phyloP scores from a whole-genome alignment of 2,888 invertebrate species.

The Lasioglossum zephyrum region DNA sequence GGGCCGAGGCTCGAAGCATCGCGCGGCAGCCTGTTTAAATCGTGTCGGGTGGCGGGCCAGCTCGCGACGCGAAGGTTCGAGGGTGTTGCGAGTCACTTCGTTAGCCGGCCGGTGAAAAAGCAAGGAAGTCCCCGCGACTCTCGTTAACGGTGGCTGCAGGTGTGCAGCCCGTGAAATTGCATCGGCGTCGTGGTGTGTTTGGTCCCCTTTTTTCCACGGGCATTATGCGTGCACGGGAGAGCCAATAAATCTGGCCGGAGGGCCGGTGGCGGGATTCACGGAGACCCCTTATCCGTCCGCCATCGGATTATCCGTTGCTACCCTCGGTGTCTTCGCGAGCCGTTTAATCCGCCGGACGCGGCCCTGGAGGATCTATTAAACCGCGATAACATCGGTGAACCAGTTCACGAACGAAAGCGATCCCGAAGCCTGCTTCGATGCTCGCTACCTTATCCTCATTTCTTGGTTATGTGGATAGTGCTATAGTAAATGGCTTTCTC shows the following conservation, averaged over 20 bases:
- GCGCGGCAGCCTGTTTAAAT: conserved; percentile 61
- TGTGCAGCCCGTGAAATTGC: conserved; percentile 63
- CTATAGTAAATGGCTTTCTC: not conserved
- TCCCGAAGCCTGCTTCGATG: not conserved
- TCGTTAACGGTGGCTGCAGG: conserved; percentile 65
- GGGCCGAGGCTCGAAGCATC: conserved; percentile 54
- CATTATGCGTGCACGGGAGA: conserved; percentile 27
- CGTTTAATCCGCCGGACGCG: conserved; percentile 20
- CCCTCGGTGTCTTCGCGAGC: conserved; percentile 22
- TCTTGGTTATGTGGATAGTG: not conserved
- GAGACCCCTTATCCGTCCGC: conserved; percentile 11
- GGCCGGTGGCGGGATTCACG: conserved; percentile 28
- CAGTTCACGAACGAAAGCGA: conserved; percentile 18
- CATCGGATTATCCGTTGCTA: conserved; percentile 29
- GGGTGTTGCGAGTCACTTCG: conserved; percentile 57
- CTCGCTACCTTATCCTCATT: not conserved
- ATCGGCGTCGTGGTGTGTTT: conserved; percentile 51
- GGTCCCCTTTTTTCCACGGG: conserved; percentile 33
- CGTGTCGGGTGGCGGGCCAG: conserved; percentile 35
- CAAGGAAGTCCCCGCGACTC: conserved; percentile 43
- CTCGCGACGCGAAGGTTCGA: conserved; percentile 7
- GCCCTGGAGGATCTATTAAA: conserved; percentile 31
- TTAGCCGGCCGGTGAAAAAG: conserved; percentile 60
- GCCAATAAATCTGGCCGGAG: conserved; percentile 44
- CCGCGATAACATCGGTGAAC: conserved; percentile 30